Evolutionary conservation across 2,888 invertebrate species (phyloP).

Genomic region (Amphipyra tragopoginis): DNA sequence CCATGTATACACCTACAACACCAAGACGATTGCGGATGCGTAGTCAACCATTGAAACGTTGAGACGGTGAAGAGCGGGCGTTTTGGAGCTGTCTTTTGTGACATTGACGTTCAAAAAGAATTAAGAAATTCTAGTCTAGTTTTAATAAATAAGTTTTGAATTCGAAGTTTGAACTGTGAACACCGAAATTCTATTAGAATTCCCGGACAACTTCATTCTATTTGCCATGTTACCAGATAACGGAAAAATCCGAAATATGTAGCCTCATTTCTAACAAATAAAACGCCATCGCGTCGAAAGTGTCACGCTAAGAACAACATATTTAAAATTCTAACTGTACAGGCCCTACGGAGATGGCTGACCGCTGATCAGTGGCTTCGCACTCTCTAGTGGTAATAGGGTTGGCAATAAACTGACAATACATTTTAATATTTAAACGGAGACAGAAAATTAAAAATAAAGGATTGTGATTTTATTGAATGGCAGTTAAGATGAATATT

Average conservation of each 20-base stretch:
- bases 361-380: constrained; percentile 42
- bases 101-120: too few species aligned
- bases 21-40: too few species aligned
- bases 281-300: constrained; percentile 30
- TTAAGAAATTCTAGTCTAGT: too few species aligned
- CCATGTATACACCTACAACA: too few species aligned
- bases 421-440: too few species aligned
- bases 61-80: too few species aligned
- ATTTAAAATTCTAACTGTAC: constrained; percentile 56
- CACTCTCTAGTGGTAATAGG: constrained; percentile 32
- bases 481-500: background rate
- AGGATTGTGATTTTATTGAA: background rate
- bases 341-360: constrained; percentile 38
- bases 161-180: too few species aligned
- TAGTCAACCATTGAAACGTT: too few species aligned
- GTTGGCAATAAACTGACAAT: constrained; percentile 21
- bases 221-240: constrained; percentile 20
- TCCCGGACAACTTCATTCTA: background rate
- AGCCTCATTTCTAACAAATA: constrained; percentile 40
- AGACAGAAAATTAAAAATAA: background rate
- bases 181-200: too few species aligned
- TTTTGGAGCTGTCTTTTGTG: too few species aligned
- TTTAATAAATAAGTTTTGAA: too few species aligned
- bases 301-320: constrained; percentile 47
- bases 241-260: constrained; percentile 30